Conservation (phyloP, 2,888 invertebrate species). For the Rhamnusium bicolor region DNA sequence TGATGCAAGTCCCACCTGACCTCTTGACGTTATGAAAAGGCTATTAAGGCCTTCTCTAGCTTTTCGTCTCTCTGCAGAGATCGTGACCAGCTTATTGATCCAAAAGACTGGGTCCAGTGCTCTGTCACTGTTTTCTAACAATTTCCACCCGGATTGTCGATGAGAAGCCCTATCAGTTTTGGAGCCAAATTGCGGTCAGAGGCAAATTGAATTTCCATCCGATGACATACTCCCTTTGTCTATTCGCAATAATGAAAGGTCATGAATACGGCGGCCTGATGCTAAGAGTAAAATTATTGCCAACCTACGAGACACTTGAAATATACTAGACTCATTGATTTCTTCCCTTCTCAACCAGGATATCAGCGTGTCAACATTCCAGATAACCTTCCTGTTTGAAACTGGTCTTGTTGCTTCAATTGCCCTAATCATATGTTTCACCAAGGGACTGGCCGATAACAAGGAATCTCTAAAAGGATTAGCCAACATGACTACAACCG, state of each 20-base stretch:
- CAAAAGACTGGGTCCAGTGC: conserved; percentile 37
- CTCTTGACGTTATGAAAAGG: conserved; percentile 30
- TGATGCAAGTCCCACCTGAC: conserved; percentile 11
- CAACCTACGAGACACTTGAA: conserved; percentile 38
- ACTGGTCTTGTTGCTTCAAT: conserved; percentile 11
- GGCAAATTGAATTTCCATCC: conserved; percentile 33
- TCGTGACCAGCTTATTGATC: conserved; percentile 27
- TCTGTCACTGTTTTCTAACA: conserved; percentile 22
- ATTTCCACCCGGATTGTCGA: conserved; percentile 45
- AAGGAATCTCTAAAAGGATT: not conserved
- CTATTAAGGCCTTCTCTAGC: not conserved
- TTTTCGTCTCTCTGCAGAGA: conserved; percentile 26
- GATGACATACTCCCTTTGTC: conserved; percentile 20
- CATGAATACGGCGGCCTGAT: conserved; percentile 38
- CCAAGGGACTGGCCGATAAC: not conserved
- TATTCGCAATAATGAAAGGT: conserved; percentile 39
- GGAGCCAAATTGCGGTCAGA: conserved; percentile 56
- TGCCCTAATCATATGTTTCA: conserved; percentile 28
- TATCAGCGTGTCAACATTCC: conserved; percentile 28
- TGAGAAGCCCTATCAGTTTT: conserved; percentile 48
- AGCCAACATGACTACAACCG: not conserved
- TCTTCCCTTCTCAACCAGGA: conserved; percentile 27
- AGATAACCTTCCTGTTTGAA: conserved; percentile 14
- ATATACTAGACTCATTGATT: conserved; percentile 22
- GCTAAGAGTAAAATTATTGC: conserved; percentile 38